These are phyloP conservation scores for Sinodicranocentrus sp. DNA, from an alignment of 2,888 invertebrate species.

Conservation along the genomic window DNA sequence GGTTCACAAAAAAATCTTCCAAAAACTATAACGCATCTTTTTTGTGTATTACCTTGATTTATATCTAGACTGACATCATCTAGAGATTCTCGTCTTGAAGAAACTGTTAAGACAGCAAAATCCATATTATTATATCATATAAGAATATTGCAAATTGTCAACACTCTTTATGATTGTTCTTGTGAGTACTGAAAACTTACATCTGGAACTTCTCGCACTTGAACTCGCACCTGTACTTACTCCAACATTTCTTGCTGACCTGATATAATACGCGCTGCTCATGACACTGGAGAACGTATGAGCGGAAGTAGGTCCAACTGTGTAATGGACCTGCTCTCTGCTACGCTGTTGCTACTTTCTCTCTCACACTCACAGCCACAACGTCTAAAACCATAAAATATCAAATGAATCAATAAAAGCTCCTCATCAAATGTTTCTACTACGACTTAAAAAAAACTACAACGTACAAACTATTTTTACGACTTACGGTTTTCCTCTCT, in stretches of 20 bases:
- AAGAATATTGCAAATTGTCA: background rate
- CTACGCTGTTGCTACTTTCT: constrained; percentile 7
- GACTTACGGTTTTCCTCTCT: too few species aligned
- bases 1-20: too few species aligned
- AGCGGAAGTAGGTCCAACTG: constrained; percentile 40
- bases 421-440: too few species aligned
- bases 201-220: constrained; percentile 48
- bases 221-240: constrained; percentile 41
- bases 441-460: too few species aligned
- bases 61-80: constrained; percentile 72
- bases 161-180: background rate
- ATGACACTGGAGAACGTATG: constrained; percentile 33
- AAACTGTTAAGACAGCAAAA: constrained; percentile 32
- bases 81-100: constrained; percentile 59
- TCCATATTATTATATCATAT: background rate
- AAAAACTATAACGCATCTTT: too few species aligned
- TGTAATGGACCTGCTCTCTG: constrained; percentile 30
- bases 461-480: too few species aligned
- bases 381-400: too few species aligned
- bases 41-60: constrained; percentile 56
- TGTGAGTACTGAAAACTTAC: constrained; percentile 26
- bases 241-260: constrained; percentile 55
- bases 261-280: constrained; percentile 53
- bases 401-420: too few species aligned
- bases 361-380: too few species aligned